Percentiles rank a stretch among this genome's conserved stretches.
Evolutionary conservation across 2,113 vertebrate species (phyloP).

Genomic region (Pica pica): DNA sequence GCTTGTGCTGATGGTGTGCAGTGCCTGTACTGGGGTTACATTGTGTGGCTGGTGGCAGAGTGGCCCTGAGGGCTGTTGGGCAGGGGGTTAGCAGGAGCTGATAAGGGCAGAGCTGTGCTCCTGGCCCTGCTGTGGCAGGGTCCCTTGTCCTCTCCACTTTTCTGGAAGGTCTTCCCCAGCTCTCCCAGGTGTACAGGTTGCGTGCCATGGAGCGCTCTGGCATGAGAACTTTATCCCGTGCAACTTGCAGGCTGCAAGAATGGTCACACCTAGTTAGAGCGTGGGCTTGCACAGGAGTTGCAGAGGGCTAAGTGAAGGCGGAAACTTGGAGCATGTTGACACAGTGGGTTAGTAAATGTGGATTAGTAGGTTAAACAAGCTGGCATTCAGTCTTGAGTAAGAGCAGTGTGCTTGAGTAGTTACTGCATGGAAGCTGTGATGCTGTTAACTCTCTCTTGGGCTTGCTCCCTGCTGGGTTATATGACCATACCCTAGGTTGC

Average conservation of each 20-base stretch:
- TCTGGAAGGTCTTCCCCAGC: neutral
- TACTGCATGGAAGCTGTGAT: neutral
- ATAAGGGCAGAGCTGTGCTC: neutral
- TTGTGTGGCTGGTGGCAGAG: neutral
- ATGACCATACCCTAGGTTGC: fast-evolving
- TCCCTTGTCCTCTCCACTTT: neutral
- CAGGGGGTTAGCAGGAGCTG: neutral
- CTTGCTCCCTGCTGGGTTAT: neutral
- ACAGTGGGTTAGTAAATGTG: neutral
- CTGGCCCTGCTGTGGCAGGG: neutral
- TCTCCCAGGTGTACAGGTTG: neutral
- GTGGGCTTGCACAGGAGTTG: neutral
- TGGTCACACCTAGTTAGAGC: neutral
- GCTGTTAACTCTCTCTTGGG: neutral
- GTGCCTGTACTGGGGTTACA: fast-evolving
- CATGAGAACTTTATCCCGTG: neutral
- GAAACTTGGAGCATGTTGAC: neutral
- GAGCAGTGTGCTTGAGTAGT: neutral
- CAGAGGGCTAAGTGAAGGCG: neutral
- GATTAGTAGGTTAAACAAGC: conserved; percentile 24
- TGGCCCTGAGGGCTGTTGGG: neutral
- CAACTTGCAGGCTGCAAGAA: neutral
- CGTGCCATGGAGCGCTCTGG: fast-evolving
- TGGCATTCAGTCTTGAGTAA: neutral
- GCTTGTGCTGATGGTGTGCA: neutral